A percentile compares a stretch with the other conserved stretches of the same genome.
Evolutionary conservation across 1,140 invertebrate genomes (phyloP).

Genomic region (Dufourea novaeangliae): DNA sequence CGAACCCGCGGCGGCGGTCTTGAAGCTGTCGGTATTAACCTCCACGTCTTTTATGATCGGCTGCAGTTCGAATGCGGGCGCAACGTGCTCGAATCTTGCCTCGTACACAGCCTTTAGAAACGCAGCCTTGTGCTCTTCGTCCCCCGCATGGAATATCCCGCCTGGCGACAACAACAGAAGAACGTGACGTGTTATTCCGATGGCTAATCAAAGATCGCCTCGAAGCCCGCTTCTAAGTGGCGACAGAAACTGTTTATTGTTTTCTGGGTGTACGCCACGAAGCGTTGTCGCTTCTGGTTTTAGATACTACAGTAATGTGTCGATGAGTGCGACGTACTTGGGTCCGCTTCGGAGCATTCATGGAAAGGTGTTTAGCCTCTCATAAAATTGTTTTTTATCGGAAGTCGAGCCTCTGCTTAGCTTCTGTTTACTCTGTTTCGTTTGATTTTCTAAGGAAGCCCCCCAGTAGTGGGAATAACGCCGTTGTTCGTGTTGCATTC

Average conservation of each 20-base stretch:
- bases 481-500: too few species aligned
- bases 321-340: too few species aligned
- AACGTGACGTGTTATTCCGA: slow-evolving; percentile 19
- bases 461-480: too few species aligned
- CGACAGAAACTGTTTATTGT: background rate
- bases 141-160: slow-evolving; percentile 72
- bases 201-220: background rate
- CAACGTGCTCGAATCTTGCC: slow-evolving; percentile 65
- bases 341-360: too few species aligned
- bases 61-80: slow-evolving; percentile 69
- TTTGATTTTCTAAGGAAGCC: too few species aligned
- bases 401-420: too few species aligned
- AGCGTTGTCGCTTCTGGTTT: background rate
- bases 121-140: slow-evolving; percentile 64
- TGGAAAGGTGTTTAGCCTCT: too few species aligned
- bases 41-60: slow-evolving; percentile 62
- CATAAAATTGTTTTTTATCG: too few species aligned
- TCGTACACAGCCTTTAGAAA: slow-evolving; percentile 68
- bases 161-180: slow-evolving; percentile 62
- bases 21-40: slow-evolving; percentile 74
- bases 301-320: too few species aligned
- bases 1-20: slow-evolving; percentile 67
- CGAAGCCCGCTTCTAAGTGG: background rate
- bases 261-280: background rate
- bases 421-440: too few species aligned